Base-by-base conservation (phyloP, 2,113 vertebrate genomes). In the Phylloscopus trochiloides region DNA sequence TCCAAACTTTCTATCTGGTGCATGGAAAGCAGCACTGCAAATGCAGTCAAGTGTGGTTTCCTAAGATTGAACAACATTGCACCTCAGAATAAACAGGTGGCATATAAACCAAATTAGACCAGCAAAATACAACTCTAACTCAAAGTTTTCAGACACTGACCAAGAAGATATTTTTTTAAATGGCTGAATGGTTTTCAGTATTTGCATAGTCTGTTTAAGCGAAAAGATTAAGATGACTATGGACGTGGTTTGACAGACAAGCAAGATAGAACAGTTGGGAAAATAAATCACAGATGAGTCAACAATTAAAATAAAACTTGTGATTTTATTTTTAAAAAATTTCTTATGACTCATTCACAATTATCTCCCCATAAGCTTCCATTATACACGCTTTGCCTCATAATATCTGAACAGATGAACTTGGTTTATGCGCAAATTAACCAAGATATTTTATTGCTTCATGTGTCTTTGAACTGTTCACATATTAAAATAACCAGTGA, bases 221-320 rank as follows among this genome's bases (percentile, higher is more conserved):
- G 34, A 88, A 80, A 87, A 72, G 50, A 31, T 38, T 83, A 67
- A 75, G 74, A 83, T 94, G 92, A 87, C 84, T 86, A 73, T 32
- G 47, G 43, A 85, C 0, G 0, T 48, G 52, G 71, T 90, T 71
- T 91, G 77, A 96, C 55, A 88, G 82, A 67, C 84, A 83, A 80
- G 75, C 17, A 74, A 93, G 88, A 96, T 0, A 81, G 86, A 97
- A 95, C 84, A 93, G 83, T 85, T 91, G 89, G 89, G 88, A 76
- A 90, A 95, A 95, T 70, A 94, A 95, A 90, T 54, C 36, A 59
- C 36, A 61, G 77, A 96, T 97, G 95, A 97, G 80, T 95, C 94
- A 97, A 89, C 80, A 93, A 94, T 92, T 96, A 93, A 94, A 96
- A 96, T 81, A 95, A 95, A 97, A 94, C 85, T 70, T 86, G 80